Evolutionary conservation across 1,140 invertebrate species (phyloP), one percentile per base, ranked within the genome.

Genomic region (Caenorhabditis tropicalis): DNA sequence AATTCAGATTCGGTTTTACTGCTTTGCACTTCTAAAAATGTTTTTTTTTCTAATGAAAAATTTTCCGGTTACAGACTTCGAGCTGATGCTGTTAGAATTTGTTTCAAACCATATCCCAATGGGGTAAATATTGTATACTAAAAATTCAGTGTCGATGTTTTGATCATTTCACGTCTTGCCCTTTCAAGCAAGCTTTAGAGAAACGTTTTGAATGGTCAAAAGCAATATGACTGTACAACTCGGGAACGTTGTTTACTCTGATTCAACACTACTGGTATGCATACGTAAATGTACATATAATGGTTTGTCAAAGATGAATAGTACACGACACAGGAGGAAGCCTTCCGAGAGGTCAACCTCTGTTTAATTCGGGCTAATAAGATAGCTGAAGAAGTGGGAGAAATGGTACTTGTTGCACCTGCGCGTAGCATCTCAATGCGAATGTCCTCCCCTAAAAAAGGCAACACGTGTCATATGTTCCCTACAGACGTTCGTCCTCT

Each of bases 351-450:
- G 65, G 65, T 74, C n/a, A n/a, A 27, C 65, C 65, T 74, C 65
- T 46, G 33, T 43, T 15, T 74, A 74, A 74, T 74, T 74, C 65
- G 65, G 65, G 65, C 65, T 74, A 74, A 74, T 74, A 74, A 36
- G n/a, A 74, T 74, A 74, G 65, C 36, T 43, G 36, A 43, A 74
- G 65, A 74, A 74, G 58, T 21, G 29, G 65, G 24, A 46, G 65
- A 36, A 74, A 9, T 74, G 33, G 65, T 74, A 74, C 36, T 74
- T 74, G 65, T 74, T 74, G 65, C 65, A 74, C 65, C 65, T 74
- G 36, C 65, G 65, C 65, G 43, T 74, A n/a, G n/a, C 36, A 43
- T 39, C 7, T n/a, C 24, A 43, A 33, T 43, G 29, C 24, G 1
- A 58, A 58, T 58, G 10, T 58, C 24, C 29, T 31, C 16, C 58